phyloP scores from a whole-genome alignment of 2,888 invertebrate species.

The Iselma pallidipennis region DNA sequence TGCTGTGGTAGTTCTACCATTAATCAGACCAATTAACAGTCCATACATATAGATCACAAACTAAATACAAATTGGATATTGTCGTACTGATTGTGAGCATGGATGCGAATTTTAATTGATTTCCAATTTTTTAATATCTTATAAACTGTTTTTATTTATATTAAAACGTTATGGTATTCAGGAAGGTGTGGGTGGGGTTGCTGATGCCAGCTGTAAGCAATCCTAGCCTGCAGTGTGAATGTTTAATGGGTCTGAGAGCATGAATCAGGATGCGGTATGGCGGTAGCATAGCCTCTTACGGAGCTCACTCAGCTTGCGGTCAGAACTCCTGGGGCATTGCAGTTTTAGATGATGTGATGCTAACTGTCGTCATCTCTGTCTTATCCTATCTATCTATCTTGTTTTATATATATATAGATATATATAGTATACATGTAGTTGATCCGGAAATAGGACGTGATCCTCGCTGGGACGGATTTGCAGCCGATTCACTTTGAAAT shows the following conservation, averaged over 20 bases:
- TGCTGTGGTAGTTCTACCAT: not conserved
- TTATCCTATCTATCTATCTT: conserved; percentile 1
- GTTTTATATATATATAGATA: conserved; percentile 8
- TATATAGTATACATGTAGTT: conserved; percentile 4
- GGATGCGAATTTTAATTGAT: no score
- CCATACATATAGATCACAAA: not conserved
- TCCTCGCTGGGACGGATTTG: conserved; percentile 27
- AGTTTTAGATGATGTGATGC: conserved; percentile 16
- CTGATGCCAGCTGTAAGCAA: conserved; percentile 39
- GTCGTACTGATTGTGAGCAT: no score
- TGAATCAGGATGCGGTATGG: conserved; percentile 48
- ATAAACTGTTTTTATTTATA: no score
- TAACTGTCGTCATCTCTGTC: conserved; percentile 13
- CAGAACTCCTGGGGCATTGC: conserved; percentile 41
- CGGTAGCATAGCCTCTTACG: conserved; percentile 46
- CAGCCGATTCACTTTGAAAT: conserved; percentile 29
- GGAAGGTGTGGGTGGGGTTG: not conserved
- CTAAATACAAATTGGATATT: no score
- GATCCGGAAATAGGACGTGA: conserved; percentile 25
- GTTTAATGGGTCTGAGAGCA: conserved; percentile 55
- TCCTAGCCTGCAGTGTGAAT: conserved; percentile 55
- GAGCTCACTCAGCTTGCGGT: conserved; percentile 53
- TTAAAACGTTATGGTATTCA: no score
- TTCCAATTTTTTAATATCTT: no score
- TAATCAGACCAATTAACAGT: not conserved